Evolutionary conservation across 2,797 vertebrate genomes (phyloP), one percentile per base, ranked within the genome.

Genomic region (Coccyzus lansbergi): DNA sequence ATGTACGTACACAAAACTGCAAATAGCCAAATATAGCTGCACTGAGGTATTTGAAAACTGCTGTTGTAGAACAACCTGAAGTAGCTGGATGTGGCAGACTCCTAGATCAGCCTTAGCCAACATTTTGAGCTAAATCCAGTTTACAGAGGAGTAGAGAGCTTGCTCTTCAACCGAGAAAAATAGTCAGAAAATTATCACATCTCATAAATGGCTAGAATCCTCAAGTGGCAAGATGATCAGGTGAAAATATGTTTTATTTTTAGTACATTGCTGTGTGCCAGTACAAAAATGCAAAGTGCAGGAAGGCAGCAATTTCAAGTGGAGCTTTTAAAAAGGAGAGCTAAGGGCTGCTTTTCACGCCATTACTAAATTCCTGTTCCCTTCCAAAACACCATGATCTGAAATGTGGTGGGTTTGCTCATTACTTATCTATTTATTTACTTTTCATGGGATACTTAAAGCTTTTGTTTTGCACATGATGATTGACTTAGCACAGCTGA

Each of bases 201-300:
- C 72, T 89, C 72, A 58, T 77, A 95, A 93, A 96, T 88, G 65
- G 40, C 7, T 15, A 21, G 18, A 91, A 91, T 94, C 51, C 84
- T 95, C 69, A 16, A 59, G 63, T 79, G 83, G 29, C 82, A 97
- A 93, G 79, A 24, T 58, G 56, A 51, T 46, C 1, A 19, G 76
- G 75, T 85, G 83, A 84, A 91, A 94, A 95, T 85, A 63, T 15
- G 2, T 83, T 92, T 88, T 97, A 95, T 97, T 97, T 97, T 97
- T 95, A 97, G 88, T 80, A 51, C 46, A 36, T 88, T 92, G 88
- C 51, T 82, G 65, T 93, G 38, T 52, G 94, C 46, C 60, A 29
- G 67, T 92, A 84, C 96, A 93, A 95, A 96, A 94, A 88, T 91
- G 69, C 46, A 90, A 96, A 95, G 85, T 88, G 28, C 52, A 49